Conservation (phyloP, 2,113 vertebrate species). For the Delphinapterus leucas region DNA sequence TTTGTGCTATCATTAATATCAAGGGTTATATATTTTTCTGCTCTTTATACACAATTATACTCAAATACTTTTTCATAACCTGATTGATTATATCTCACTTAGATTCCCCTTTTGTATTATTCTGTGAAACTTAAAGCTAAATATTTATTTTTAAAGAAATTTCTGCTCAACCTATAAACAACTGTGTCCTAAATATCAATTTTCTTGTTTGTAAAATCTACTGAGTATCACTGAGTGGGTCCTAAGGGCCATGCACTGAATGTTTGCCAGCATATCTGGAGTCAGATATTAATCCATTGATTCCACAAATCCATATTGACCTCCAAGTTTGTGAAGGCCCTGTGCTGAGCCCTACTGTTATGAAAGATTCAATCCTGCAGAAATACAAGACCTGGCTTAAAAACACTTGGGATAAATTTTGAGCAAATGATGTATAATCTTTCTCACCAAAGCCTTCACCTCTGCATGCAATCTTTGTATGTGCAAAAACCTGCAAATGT, state of each 20-base stretch:
- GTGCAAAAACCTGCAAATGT: background rate
- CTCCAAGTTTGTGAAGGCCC: background rate
- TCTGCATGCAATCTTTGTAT: background rate
- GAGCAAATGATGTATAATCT: background rate
- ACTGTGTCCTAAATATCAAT: background rate
- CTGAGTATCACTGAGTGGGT: background rate
- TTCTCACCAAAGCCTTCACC: background rate
- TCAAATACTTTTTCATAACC: background rate
- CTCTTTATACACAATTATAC: background rate
- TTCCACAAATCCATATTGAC: background rate
- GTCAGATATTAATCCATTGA: constrained; percentile 20
- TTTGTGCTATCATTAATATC: background rate
- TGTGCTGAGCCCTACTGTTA: background rate
- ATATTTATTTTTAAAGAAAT: background rate
- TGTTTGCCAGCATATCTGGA: background rate
- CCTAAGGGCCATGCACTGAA: background rate
- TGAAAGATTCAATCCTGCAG: background rate
- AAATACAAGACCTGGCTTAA: background rate
- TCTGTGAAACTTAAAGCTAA: background rate
- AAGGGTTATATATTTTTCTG: background rate
- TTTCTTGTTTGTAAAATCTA: background rate
- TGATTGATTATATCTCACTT: background rate
- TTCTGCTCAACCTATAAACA: background rate
- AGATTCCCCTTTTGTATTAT: background rate
- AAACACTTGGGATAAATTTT: background rate